Conservation (phyloP, 2,797 vertebrate genomes). For the Rhodeus uyekii region DNA sequence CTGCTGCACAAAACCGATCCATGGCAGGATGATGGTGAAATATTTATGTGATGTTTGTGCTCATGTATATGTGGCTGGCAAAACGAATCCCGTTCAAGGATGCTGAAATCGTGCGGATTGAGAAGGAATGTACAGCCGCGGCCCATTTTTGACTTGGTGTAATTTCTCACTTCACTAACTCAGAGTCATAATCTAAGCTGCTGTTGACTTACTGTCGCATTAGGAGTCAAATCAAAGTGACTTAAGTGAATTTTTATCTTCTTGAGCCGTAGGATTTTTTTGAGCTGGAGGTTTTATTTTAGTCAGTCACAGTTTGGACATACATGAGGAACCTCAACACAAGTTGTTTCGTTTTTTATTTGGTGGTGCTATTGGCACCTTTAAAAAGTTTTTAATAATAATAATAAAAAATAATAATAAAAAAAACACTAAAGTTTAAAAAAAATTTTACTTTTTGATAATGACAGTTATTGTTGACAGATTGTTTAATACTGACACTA, state of each 20-base stretch:
- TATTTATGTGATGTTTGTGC: slow-evolving; percentile 18
- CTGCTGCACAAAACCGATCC: background rate
- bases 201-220: slow-evolving; percentile 17
- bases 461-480: background rate
- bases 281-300: background rate
- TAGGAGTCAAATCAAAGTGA: slow-evolving; percentile 27
- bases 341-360: no score
- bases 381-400: background rate
- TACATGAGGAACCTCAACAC: no score
- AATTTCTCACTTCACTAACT: slow-evolving; percentile 27
- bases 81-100: slow-evolving; percentile 17
- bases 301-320: background rate
- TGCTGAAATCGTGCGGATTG: slow-evolving; percentile 10
- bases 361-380: background rate
- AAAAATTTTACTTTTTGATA: background rate
- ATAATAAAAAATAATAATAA: no score
- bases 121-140: background rate
- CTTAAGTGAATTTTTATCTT: slow-evolving; percentile 16
- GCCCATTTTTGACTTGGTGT: background rate
- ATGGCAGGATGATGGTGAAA: background rate
- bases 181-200: background rate
- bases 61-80: background rate
- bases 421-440: background rate
- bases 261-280: background rate
- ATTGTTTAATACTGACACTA: background rate